Evolutionary conservation across 2,888 invertebrate genomes (phyloP), one percentile per base, ranked within the genome.

Genomic region (Ceramica pisi): DNA sequence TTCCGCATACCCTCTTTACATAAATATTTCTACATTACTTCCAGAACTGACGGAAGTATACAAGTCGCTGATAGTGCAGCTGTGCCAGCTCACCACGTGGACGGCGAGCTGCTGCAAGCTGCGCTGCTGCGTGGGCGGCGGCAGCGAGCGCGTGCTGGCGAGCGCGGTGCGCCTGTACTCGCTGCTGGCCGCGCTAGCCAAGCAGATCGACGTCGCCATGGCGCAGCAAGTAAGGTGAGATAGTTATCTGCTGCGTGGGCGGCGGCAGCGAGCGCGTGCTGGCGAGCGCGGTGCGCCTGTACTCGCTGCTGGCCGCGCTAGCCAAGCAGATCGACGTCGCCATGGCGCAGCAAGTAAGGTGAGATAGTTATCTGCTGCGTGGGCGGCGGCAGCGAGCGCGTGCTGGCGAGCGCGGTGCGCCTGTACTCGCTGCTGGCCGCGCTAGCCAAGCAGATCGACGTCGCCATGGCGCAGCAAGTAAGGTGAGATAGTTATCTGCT

Each of bases 41-140:
- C 0, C 89, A 95, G 95, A 95, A 73, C 38, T 92, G 14, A 87
- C 86, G 3, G 94, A 93, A 76, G 78, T 93, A 7, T 92, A 93
- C 89, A 91, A 91, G 67, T 88, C 89, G 0, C 59, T 92, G 23
- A 85, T 94, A 10, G 80, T 93, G 19, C 93, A 94, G 72, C 82
- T 94, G 26, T 94, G 94, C 31, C 94, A 92, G 79, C 64, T 92
- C 44, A 82, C 88, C 0, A 59, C 71, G 4, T 93, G 94, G 92
- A 86, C 86, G 44, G 35, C 80, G 0, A 64, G 75, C 0, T 84
- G 83, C 38, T 86, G 85, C 62, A 85, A 86, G 68, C 80, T 94
- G 68, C 91, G 94, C 0, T 93, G 93, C 67, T 48, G 82, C 16
- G 84, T 91, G 41, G 94, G 94, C 76, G 88, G 77, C 10, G 92